Evolutionary conservation across 37 sponge, comb jelly and placozoan species (phyloP), one percentile per base, ranked within the genome.

Genomic region (Chondrosia reniformis): DNA sequence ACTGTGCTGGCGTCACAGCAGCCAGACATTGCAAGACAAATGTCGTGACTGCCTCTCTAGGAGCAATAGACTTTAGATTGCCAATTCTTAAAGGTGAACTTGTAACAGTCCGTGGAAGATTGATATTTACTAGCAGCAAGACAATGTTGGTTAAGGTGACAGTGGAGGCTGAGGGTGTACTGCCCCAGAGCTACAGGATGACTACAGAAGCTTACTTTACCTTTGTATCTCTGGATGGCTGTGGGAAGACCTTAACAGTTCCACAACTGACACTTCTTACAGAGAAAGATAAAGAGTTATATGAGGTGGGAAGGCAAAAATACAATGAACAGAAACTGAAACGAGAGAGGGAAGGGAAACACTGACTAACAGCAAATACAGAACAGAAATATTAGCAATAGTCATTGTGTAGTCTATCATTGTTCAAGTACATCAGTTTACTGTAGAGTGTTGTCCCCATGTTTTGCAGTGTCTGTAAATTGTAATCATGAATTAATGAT

Each of bases 171-270:
- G 93, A 91, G 42, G 76, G 83, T 33, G 49, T 78, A 42, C 25
- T 0, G 12, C 27, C 72, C 0, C 74, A 75, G 10, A 81, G 80
- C 55, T 33, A 75, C 19, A 75, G 92, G 52, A 63, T 87, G 1
- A 80, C 92, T 0, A 90, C 81, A 39, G 81, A 67, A 22, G 94
- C 94, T 17, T 91, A 84, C 71, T 94, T 94, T 65, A 94, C 85
- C 2, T 94, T 91, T 84, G 94, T 94, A 22, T 94, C 88, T 34
- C 66, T 94, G 55, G 82, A 81, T 40, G 62, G n/a, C 41, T 54
- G 45, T 21, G 84, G 88, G 3, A 63, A 78, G 45, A 76, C 87
- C 19, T 33, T 33, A 22, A 32, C 75, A 3, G 88, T 93, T 2
- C 94, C 91, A 3, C 92, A 42, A 12, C 80, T 93, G 28, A 37